Base-by-base conservation (phyloP, 2,113 vertebrate species). In the Cranoglanis bouderius region DNA sequence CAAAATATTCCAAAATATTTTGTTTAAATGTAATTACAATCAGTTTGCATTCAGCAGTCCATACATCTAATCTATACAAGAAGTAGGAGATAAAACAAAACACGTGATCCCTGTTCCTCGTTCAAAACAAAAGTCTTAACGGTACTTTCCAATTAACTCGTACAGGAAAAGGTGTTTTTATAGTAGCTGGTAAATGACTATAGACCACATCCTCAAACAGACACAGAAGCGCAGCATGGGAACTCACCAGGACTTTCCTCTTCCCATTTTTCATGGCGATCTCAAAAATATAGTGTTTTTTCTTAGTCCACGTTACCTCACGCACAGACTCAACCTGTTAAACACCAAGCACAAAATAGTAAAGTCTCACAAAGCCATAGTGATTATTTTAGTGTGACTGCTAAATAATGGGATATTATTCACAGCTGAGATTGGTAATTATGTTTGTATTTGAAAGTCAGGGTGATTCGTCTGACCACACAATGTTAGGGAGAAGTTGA, bases 171-270 rank as follows among this genome's bases (percentile, higher is more conserved):
- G 43, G 29, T 14, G 49, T 19, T 43, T 32, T 57, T 46, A 55
- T 89, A 38, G n/a, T 19, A 43, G 19, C 32, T 77, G 43, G 86
- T 35, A 21, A 29, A 35, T 49, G 49, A 63, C 38, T 18, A 59
- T 38, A 14, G 32, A 81, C 84, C 88, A 83, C 84, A 90, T 84
- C 86, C 90, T 91, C 49, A 83, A 43, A 80, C 49, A 35, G 35
- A 87, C 38, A 85, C 70, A 72, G 4, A 24, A 72, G 3, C 19
- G 57, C 67, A 80, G 13, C 57, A 57, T 18, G 26, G 49, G 35
- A 80, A 92, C 95, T 96, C 91, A 96, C 96, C 94, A 96, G 87
- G 84, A 96, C 35, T 93, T 96, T 96, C 86, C 87, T 96, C 92
- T 96, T 97, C 85, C 96, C 95, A 2, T 94, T 96, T 87, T 92